Conservation (phyloP, 2,888 invertebrate species). For the Pediacus dermestoides region DNA sequence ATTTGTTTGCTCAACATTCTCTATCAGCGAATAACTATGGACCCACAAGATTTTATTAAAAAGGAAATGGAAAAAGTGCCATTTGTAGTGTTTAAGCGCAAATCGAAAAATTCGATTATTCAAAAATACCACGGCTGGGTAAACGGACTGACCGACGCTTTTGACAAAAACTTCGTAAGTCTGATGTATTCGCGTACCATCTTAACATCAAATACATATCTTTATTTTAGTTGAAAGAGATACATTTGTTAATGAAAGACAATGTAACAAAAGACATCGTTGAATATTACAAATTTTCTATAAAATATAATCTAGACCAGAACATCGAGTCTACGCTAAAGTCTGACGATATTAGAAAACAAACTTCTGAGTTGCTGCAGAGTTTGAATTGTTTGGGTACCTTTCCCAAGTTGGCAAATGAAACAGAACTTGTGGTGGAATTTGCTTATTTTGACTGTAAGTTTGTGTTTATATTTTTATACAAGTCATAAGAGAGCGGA, state of each 20-base stretch:
- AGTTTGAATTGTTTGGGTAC: not conserved
- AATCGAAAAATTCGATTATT: not conserved
- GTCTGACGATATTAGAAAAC: not conserved
- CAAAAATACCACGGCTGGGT: not conserved
- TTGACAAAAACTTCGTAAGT: conserved; percentile 1
- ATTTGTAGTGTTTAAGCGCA: conserved; percentile 1
- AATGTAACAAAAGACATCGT: not conserved
- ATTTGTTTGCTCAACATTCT: not conserved
- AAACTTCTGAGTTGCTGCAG: not conserved
- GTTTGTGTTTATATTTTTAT: not conserved
- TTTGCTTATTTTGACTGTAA: conserved; percentile 2
- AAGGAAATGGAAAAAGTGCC: conserved; percentile 1
- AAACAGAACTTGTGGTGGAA: not conserved
- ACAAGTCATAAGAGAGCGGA: no score
- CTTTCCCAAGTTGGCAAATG: not conserved
- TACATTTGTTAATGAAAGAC: not conserved
- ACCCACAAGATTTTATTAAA: not conserved
- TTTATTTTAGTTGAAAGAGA: not conserved
- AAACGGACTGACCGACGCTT: not conserved
- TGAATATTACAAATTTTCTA: not conserved
- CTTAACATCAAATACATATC: not conserved
- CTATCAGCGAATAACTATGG: not conserved
- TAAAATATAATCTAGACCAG: not conserved
- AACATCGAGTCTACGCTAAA: no score
- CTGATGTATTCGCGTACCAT: not conserved